These are phyloP conservation scores for Malurus leucopterus DNA, from an alignment of 2,797 vertebrate genomes.

Conservation along the genomic window DNA sequence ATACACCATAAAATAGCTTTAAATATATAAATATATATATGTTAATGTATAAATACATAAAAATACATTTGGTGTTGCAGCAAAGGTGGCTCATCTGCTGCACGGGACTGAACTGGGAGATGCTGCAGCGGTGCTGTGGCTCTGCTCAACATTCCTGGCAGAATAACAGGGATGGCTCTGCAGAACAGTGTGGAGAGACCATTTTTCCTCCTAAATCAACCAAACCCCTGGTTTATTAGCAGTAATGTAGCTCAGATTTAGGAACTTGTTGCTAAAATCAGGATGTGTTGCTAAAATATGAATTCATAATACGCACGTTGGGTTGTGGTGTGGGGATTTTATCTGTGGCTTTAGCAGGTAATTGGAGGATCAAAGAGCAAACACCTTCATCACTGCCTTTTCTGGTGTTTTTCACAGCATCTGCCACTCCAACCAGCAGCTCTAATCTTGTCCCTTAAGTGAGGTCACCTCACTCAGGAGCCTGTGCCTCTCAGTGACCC, in stretches of 20 bases:
- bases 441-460: not conserved
- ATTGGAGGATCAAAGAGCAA: not conserved
- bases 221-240: not conserved
- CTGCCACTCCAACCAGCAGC: not conserved
- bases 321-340: not conserved
- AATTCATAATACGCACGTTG: accelerated
- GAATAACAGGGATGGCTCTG: not conserved
- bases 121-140: not conserved
- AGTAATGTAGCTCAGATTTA: accelerated
- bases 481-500: not conserved
- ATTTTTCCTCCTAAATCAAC: not conserved
- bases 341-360: not conserved
- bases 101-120: not conserved
- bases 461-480: not conserved
- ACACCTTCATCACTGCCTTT: not conserved
- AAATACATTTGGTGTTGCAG: not conserved
- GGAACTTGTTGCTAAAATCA: not conserved
- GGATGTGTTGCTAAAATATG: not conserved
- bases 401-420: not conserved
- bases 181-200: not conserved
- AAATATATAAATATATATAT: no score
- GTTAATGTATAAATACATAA: no score
- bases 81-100: not conserved
- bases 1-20: no score
- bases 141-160: not conserved